Evolutionary conservation across 2,113 vertebrate genomes (phyloP), one percentile per base, ranked within the genome.

Genomic region (Tringa solitaria): DNA sequence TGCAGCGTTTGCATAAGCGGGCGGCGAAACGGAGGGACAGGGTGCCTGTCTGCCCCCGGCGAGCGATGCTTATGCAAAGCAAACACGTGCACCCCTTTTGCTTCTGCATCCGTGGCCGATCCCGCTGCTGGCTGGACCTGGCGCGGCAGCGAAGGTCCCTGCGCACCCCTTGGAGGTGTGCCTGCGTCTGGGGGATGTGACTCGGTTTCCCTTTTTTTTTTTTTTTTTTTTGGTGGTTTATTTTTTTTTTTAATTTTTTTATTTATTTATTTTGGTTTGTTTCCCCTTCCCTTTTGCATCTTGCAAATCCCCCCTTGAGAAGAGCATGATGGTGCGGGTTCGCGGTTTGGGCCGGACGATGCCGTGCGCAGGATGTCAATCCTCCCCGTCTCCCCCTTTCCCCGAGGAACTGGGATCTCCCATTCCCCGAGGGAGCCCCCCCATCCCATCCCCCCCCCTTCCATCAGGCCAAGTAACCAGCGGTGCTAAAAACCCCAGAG

Each of bases 1-100:
- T 50, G 77, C 57, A 14, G 93, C 51, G 10, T 57, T 96, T 93
- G 94, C 96, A 96, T 96, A 96, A 97, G 95, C 1, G 60, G 74
- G 3, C 7, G 46, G 80, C 12, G 95, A 27, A 8, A 45, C 6
- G 86, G 15, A 28, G 53, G 16, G 16, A 54, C 4, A 10, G 5
- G 14, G 8, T 2, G 32, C 65, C 14, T 5, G 20, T 2, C 51
- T 24, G 81, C 61, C 70, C 20, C 0, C 16, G 7, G 84, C 53
- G 4, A 17, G 3, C 4, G 5, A 2, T 16, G 63, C 96, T 93
- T 95, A 96, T 95, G 96, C 95, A 37, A 89, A 92, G 95, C 96
- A 48, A 69, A 41, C 92, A 51, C 94, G 64, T 75, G 95, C 57
- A 4, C 80, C 85, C 85, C 45, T 48, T 68, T 24, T 45, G 92